These are phyloP conservation scores for Xestia c-nigrum DNA, from an alignment of 2,888 invertebrate species.

Conservation along the genomic window DNA sequence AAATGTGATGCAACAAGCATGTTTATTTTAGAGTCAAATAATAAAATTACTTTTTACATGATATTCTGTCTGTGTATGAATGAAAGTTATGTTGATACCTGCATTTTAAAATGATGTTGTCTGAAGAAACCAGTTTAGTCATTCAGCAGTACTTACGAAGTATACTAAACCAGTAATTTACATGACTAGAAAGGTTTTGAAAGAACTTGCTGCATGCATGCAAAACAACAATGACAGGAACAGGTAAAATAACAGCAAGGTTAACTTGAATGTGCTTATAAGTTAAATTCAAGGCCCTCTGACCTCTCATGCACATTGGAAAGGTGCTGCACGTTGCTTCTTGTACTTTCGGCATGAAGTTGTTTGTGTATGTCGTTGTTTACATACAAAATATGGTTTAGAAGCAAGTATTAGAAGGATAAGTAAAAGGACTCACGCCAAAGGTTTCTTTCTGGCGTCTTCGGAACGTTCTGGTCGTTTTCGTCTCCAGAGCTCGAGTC, in stretches of 20 bases:
- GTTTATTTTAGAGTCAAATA: neutral
- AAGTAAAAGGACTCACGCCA: constrained; percentile 81
- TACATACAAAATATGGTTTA: constrained; percentile 8
- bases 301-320: constrained; percentile 10
- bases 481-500: constrained; percentile 88
- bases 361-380: constrained; percentile 5
- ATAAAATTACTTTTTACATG: no score
- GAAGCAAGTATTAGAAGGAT: neutral
- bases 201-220: constrained; percentile 28
- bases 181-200: neutral
- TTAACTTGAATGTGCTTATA: constrained; percentile 27
- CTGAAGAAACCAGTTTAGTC: neutral
- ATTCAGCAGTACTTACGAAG: neutral
- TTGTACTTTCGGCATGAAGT: neutral
- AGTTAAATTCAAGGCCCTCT: constrained; percentile 37
- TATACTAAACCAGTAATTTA: neutral
- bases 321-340: constrained; percentile 21
- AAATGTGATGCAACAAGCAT: neutral
- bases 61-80: constrained; percentile 4
- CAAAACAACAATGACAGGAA: constrained; percentile 31
- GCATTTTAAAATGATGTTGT: neutral
- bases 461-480: constrained; percentile 79
- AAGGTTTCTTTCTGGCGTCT: constrained; percentile 80
- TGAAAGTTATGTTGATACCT: neutral
- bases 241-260: constrained; percentile 52